Evolutionary conservation across 64 coral and sea anemone species (phyloP).

Genomic region (Montipora capricornis): DNA sequence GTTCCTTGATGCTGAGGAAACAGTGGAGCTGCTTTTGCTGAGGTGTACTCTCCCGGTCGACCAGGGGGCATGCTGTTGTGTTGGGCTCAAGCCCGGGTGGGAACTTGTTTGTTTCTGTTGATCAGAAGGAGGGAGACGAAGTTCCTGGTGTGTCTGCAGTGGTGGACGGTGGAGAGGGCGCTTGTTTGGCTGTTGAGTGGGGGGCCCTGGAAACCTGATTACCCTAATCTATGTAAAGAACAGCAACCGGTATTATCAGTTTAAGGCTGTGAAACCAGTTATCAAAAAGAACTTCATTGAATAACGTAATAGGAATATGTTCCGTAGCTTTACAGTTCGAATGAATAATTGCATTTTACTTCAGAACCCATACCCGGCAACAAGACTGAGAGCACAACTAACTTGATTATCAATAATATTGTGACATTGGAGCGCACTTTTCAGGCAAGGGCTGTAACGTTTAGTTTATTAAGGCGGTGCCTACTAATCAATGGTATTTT

Average conservation of each 20-base stretch:
- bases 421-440: no score
- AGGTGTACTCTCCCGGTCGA: slow-evolving; percentile 14
- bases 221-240: slow-evolving; percentile 7
- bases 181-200: slow-evolving; percentile 7
- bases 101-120: slow-evolving; percentile 25
- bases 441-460: no score
- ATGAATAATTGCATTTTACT: background rate
- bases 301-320: no score
- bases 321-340: background rate
- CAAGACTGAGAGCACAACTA: no score
- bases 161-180: slow-evolving; percentile 33
- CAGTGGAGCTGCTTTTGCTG: background rate
- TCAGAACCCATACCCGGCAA: no score
- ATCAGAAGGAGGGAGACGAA: background rate
- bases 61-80: background rate
- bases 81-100: background rate
- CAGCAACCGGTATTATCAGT: background rate
- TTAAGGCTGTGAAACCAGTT: no score
- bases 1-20: no score
- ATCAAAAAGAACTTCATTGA: no score
- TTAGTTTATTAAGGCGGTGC: no score
- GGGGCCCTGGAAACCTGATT: slow-evolving; percentile 17
- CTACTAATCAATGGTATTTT: no score
- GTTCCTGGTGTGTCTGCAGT: background rate
- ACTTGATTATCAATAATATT: no score